These are phyloP conservation scores for Caenorhabditis zanzibari DNA, from an alignment of 2,888 invertebrate species.

Conservation along the genomic window DNA sequence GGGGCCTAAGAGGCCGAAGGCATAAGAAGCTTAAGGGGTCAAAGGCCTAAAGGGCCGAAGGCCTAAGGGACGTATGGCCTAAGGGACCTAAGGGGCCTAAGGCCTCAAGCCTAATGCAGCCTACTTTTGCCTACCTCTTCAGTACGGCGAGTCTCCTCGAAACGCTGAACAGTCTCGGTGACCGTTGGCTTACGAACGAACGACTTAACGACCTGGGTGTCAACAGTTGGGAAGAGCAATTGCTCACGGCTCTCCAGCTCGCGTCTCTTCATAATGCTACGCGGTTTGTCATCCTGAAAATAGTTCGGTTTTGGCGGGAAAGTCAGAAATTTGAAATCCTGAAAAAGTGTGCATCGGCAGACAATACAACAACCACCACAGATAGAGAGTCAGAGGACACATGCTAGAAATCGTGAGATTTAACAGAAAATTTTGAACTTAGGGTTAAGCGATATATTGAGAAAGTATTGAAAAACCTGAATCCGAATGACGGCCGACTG, in stretches of 20 bases:
- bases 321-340: neutral
- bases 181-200: conserved; percentile 76
- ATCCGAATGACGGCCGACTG: conserved; percentile 67
- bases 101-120: no score
- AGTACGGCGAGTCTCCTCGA: conserved; percentile 83
- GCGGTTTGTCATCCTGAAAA: conserved; percentile 78
- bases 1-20: no score
- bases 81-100: no score
- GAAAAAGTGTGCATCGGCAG: conserved; percentile 17
- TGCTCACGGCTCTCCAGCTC: conserved; percentile 78
- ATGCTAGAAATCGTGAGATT: neutral
- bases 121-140: conserved; percentile 75
- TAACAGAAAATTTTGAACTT: neutral
- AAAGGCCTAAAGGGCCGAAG: no score
- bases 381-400: conserved; percentile 7
- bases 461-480: conserved; percentile 50
- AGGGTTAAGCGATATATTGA: no score
- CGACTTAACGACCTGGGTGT: conserved; percentile 71
- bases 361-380: conserved; percentile 44
- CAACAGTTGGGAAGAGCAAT: conserved; percentile 74
- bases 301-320: neutral
- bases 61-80: no score
- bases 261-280: conserved; percentile 80
- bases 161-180: conserved; percentile 83
- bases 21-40: no score